Conservation (phyloP, 2,888 invertebrate species). For the Nemapogon koenigi region DNA sequence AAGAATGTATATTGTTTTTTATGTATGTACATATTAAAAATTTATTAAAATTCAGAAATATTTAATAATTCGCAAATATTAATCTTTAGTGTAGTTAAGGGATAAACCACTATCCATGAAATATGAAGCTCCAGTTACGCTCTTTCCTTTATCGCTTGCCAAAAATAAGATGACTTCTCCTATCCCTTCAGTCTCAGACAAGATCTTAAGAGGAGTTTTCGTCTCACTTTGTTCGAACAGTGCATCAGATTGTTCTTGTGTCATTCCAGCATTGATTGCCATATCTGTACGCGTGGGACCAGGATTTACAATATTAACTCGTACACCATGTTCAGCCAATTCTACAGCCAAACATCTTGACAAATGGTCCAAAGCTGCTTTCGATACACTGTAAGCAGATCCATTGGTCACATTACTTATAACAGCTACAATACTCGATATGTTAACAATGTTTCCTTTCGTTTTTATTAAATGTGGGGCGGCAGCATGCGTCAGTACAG, state of each 20-base stretch:
- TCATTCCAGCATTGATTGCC: constrained; percentile 37
- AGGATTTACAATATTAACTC: constrained; percentile 75
- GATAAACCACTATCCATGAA: constrained; percentile 17
- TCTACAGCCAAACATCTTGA: constrained; percentile 73
- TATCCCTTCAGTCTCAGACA: constrained; percentile 24
- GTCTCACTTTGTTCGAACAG: constrained; percentile 15
- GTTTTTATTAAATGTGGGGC: constrained; percentile 21
- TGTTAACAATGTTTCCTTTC: constrained; percentile 29
- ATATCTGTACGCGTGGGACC: constrained; percentile 66
- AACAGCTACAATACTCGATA: constrained; percentile 25
- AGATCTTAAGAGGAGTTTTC: constrained; percentile 21
- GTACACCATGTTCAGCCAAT: constrained; percentile 59
- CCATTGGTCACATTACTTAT: constrained; percentile 2
- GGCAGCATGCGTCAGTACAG: constrained; percentile 23
- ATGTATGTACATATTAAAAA: too few species aligned
- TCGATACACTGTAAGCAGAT: constrained; percentile 68
- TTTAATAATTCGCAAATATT: too few species aligned
- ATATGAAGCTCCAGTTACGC: constrained; percentile 27
- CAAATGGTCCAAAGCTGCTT: constrained; percentile 78
- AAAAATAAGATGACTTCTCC: constrained; percentile 26
- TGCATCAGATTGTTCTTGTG: constrained; percentile 17
- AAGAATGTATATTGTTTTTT: too few species aligned
- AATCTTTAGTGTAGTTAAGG: too few species aligned
- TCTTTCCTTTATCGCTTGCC: constrained; percentile 29
- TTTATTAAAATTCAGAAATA: too few species aligned